phyloP scores from a whole-genome alignment of 2,797 vertebrate genomes.

The Myiothlypis coronata region DNA sequence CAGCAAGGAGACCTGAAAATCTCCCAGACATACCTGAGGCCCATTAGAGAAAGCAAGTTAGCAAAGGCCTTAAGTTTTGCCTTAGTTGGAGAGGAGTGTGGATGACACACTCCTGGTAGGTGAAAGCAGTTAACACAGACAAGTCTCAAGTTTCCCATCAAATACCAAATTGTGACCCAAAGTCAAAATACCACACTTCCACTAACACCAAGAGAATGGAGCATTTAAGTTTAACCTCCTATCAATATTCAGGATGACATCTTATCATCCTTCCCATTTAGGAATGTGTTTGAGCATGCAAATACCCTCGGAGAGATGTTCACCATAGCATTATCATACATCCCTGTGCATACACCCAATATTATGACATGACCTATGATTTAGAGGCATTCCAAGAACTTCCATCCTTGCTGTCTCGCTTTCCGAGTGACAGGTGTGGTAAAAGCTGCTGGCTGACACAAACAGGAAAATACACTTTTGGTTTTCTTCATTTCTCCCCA shows the following conservation, averaged over 20 bases:
- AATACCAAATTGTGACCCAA: not conserved
- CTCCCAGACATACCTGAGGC: not conserved
- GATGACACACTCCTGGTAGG: not conserved
- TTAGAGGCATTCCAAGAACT: not conserved
- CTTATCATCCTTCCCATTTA: not conserved
- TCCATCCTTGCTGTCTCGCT: not conserved
- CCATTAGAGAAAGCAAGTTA: not conserved
- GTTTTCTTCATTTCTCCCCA: not conserved
- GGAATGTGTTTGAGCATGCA: not conserved
- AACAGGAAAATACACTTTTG: not conserved
- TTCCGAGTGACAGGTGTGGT: not conserved
- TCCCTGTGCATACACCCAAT: not conserved
- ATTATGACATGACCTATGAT: not conserved
- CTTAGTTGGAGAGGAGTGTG: not conserved
- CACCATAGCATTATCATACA: not conserved
- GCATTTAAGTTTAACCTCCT: not conserved
- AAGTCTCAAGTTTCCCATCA: not conserved
- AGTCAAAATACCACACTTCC: not conserved
- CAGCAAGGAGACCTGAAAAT: not conserved
- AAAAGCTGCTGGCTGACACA: not conserved
- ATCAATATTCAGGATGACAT: not conserved
- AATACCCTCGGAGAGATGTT: not conserved
- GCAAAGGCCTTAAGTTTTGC: not conserved
- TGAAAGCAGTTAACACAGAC: not conserved
- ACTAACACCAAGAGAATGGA: not conserved